Conservation (phyloP, 2,113 vertebrate genomes). For the Conger conger region DNA sequence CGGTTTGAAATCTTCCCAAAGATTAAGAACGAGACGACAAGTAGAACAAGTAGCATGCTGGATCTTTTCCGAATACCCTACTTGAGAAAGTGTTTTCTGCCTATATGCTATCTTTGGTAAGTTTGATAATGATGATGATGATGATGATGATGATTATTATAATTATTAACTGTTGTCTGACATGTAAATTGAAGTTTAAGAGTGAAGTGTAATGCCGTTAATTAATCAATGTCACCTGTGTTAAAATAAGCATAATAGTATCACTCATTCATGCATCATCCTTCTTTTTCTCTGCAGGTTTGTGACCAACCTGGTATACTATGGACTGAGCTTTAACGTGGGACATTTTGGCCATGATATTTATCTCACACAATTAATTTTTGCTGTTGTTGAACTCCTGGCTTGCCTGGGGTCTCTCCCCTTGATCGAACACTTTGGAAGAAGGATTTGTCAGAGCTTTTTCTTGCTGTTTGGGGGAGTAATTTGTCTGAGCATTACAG, state of each 20-base stretch:
- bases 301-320: constrained; percentile 82
- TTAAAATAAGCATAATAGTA: too few relatives aligned
- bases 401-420: constrained; percentile 68
- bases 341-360: constrained; percentile 87
- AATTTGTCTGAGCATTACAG: constrained; percentile 71
- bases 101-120: constrained; percentile 80
- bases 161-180: not conserved
- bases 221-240: too few relatives aligned
- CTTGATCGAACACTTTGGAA: constrained; percentile 71
- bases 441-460: constrained; percentile 64
- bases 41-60: constrained; percentile 61
- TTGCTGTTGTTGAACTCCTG: constrained; percentile 78
- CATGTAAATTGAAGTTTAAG: not conserved
- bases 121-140: too few relatives aligned
- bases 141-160: not conserved
- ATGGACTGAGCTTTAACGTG: constrained; percentile 80
- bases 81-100: constrained; percentile 69
- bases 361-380: constrained; percentile 88
- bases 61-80: constrained; percentile 71
- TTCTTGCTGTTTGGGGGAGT: constrained; percentile 71
- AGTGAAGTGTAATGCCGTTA: too few relatives aligned
- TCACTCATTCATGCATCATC: not conserved
- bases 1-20: constrained; percentile 37
- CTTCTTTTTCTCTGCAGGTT: constrained; percentile 72
- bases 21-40: constrained; percentile 59